These are phyloP conservation scores for Pituophis catenifer DNA, from an alignment of 2,113 vertebrate genomes.

Conservation along the genomic window DNA sequence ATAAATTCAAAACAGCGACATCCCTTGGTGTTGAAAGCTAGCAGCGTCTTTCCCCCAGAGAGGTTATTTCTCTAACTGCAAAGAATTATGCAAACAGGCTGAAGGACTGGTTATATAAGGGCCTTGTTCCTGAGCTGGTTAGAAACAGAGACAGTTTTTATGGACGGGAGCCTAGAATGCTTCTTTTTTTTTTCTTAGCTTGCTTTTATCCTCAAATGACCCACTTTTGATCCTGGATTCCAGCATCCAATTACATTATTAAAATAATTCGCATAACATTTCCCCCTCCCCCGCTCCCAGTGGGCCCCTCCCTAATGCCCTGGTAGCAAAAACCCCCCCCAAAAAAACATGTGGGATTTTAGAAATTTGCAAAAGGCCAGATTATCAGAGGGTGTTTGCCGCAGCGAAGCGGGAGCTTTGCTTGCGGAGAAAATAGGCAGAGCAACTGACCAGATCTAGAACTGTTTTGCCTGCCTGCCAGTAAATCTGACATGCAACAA, in stretches of 20 bases:
- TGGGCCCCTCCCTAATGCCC: not conserved
- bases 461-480: not conserved
- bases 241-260: not conserved
- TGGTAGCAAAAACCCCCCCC: not conserved
- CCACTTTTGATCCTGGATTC: conserved; percentile 7
- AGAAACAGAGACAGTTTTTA: not conserved
- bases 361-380: conserved; percentile 18
- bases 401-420: not conserved
- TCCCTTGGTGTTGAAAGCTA: not conserved
- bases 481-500: not conserved
- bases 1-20: not conserved
- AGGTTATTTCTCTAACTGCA: not conserved
- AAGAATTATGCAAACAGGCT: not conserved
- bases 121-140: not conserved
- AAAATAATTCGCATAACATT: not conserved
- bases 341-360: not conserved
- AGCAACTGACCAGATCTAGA: not conserved
- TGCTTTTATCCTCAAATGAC: accelerated
- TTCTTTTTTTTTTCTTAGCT: not conserved
- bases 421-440: not conserved
- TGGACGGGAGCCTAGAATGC: not conserved
- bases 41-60: not conserved
- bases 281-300: not conserved
- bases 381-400: not conserved
- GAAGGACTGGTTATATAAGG: not conserved